Evolutionary conservation across 2,888 invertebrate species (phyloP).

Genomic region (Byasa hedistus): DNA sequence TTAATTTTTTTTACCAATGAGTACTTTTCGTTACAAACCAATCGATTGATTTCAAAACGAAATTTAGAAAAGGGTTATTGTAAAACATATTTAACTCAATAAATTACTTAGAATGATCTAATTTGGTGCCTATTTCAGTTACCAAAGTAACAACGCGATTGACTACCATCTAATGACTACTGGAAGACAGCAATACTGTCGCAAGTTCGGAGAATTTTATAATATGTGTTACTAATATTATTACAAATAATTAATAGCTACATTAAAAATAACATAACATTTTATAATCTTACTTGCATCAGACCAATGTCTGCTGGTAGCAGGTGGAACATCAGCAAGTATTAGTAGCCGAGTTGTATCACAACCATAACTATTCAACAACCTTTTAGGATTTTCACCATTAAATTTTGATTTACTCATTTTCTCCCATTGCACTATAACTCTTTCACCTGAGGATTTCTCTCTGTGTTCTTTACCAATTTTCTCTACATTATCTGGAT

Average conservation of each 20-base stretch:
- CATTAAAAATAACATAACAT: neutral
- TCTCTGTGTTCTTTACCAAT: conserved; percentile 81
- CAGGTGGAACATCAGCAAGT: conserved; percentile 93
- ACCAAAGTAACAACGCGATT: too few relatives aligned
- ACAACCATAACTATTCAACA: conserved; percentile 89
- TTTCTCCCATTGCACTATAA: conserved; percentile 94
- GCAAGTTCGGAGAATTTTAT: neutral
- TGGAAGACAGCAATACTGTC: neutral
- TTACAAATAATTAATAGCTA: neutral
- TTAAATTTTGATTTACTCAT: conserved; percentile 99
- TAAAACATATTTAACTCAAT: too few relatives aligned
- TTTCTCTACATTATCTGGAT: conserved; percentile 81
- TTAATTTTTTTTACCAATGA: too few relatives aligned
- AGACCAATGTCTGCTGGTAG: conserved; percentile 94
- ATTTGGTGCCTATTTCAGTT: too few relatives aligned
- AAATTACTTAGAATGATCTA: too few relatives aligned
- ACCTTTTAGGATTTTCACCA: conserved; percentile 94
- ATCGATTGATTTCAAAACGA: too few relatives aligned
- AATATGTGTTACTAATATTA: neutral
- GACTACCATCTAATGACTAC: neutral
- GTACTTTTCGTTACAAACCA: too few relatives aligned
- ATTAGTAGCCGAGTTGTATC: conserved; percentile 95
- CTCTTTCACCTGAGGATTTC: conserved; percentile 82
- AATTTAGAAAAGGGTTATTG: too few relatives aligned
- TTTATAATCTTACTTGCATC: conserved; percentile 83